Evolutionary conservation across 2,797 vertebrate genomes (phyloP).

Genomic region (Erithacus rubecula): DNA sequence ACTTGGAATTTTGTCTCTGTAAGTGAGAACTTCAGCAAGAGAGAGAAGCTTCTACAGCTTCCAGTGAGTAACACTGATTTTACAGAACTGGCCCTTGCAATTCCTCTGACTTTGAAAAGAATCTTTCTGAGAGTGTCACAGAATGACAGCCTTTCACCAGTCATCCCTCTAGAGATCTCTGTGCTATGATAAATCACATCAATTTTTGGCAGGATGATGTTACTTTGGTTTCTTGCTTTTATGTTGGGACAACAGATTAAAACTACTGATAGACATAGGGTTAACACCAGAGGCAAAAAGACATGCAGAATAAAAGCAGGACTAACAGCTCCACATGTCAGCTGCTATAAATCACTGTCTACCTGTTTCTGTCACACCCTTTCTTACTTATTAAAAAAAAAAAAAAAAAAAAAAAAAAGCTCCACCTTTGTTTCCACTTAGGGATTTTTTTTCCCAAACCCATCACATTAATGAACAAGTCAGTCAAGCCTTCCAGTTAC

Average conservation of each 20-base stretch:
- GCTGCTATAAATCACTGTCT: background rate
- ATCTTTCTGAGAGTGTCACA: background rate
- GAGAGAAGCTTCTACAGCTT: background rate
- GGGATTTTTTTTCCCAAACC: background rate
- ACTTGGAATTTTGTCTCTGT: background rate
- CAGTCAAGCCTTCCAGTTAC: background rate
- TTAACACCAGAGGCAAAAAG: background rate
- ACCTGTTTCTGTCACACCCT: background rate
- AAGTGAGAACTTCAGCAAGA: background rate
- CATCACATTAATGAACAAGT: background rate
- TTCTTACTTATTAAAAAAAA: background rate
- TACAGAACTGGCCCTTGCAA: background rate
- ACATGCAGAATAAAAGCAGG: background rate
- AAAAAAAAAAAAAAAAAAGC: background rate
- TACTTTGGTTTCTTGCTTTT: background rate
- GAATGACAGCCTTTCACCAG: background rate
- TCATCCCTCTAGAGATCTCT: background rate
- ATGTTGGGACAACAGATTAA: background rate
- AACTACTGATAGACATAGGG: background rate
- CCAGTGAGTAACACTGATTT: background rate
- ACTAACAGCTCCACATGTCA: background rate
- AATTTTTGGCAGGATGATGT: background rate
- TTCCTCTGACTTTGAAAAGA: background rate
- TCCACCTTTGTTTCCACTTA: background rate
- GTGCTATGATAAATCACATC: background rate